Base-by-base conservation (phyloP, 1,140 invertebrate species). In the Samia ricini region DNA sequence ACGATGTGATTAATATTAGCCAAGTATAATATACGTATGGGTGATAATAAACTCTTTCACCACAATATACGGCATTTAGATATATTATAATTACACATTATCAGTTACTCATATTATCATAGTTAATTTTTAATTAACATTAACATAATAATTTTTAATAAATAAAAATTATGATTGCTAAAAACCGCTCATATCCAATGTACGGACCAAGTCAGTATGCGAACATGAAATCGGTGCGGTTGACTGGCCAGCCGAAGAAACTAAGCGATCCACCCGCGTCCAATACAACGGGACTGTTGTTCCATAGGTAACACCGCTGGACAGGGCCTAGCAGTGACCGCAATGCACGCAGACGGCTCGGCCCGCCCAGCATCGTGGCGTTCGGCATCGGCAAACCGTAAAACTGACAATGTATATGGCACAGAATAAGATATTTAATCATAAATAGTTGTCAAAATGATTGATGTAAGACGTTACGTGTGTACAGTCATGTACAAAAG, bases 191-290 rank as follows among this genome's bases (percentile, higher is more conserved):
- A 20, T 19, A 57, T 0, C 15, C 29, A 15, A 12, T 19, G 18
- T 10, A 20, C 20, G 29, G 3, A 20, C 56, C 54, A 24, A 5
- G 7, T 23, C 18, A n/a, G 26, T 19, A 57, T 19, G 29, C 19
- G 19, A 29, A 57, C 56, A 36, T 57, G 24, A 18, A 57, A 57
- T 42, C n/a, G 12, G 18, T 57, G 56, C 29, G 26, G 24, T 57
- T 57, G 56, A 57, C 26, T n/a, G 29, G 55, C 19, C 3, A 10
- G 22, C 20, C 20, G 22, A 22, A 18, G 19, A 42, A 36, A 57
- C 33, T 33, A 29, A 57, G 29, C 29, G 29, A 55, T 55, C 52
- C 52, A 29, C 54, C 54, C 23, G 54, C 54, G 24, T 56, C n/a
- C 24, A 56, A 56, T 19, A 19, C 26, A 57, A 57, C 56, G 56